Percentiles rank a stretch among this genome's conserved stretches.
phyloP scores from a whole-genome alignment of 2,113 vertebrate species.

The Puffinus mauretanicus region DNA sequence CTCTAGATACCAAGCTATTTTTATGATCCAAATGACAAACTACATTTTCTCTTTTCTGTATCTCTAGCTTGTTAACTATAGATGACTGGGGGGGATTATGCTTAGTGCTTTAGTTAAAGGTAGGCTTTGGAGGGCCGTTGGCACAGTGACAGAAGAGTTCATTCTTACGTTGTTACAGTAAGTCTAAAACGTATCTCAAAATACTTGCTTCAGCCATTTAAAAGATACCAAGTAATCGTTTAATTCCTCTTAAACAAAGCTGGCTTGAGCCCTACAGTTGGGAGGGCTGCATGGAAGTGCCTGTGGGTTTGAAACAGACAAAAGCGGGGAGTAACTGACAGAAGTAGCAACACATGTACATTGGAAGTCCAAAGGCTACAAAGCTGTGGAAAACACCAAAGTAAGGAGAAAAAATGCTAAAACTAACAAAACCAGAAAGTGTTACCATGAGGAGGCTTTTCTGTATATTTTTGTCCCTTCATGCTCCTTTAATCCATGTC shows the following conservation, averaged over 20 bases:
- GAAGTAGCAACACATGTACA: accelerated
- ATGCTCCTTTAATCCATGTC: neutral
- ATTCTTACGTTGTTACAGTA: neutral
- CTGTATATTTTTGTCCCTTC: neutral
- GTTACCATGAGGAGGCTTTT: neutral
- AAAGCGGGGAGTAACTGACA: neutral
- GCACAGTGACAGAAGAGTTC: neutral
- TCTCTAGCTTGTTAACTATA: neutral
- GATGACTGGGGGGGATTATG: neutral
- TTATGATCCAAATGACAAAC: neutral
- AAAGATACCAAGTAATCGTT: neutral
- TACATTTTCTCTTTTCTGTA: neutral
- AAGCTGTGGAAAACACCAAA: neutral
- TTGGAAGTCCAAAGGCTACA: neutral
- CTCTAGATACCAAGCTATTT: neutral
- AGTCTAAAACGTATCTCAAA: neutral
- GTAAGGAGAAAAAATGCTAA: neutral
- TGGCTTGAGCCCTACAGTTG: accelerated
- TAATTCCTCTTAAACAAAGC: neutral
- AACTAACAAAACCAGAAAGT: neutral
- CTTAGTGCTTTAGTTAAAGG: neutral
- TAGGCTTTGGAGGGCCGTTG: neutral
- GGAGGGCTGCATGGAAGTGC: neutral
- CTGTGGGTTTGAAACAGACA: neutral
- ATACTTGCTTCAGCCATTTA: neutral